These are phyloP conservation scores for Prochilodus magdalenae DNA, from an alignment of 2,113 vertebrate genomes.

Conservation along the genomic window DNA sequence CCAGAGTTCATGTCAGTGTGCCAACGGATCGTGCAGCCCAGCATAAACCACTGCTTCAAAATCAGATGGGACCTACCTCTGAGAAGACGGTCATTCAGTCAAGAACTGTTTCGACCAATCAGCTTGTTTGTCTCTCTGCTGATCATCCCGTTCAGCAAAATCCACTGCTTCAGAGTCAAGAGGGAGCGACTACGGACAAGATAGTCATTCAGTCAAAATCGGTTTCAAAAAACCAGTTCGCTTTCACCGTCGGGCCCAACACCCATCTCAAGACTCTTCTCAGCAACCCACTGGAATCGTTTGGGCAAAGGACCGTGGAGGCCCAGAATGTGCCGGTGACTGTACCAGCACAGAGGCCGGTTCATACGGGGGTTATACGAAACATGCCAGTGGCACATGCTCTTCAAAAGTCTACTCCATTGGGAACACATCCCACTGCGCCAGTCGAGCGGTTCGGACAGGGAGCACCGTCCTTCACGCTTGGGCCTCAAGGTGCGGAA, in stretches of 20 bases:
- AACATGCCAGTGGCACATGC: not conserved
- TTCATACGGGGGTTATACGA: conserved; percentile 6
- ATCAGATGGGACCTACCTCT: not conserved
- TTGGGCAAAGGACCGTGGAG: not conserved
- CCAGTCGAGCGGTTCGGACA: not conserved
- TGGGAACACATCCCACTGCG: not conserved
- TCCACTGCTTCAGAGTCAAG: conserved; percentile 21
- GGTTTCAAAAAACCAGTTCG: conserved; percentile 13
- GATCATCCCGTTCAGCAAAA: conserved; percentile 26
- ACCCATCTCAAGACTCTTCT: conserved; percentile 20
- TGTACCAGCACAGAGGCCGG: conserved; percentile 6
- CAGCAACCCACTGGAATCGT: not conserved
- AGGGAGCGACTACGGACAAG: conserved; percentile 11
- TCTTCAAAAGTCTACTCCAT: conserved; percentile 15
- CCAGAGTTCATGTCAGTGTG: conserved; percentile 21
- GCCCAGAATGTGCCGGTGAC: not conserved
- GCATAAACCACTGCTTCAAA: conserved; percentile 28
- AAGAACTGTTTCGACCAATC: conserved; percentile 7
- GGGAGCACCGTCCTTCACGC: not conserved
- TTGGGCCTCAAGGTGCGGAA: not conserved
- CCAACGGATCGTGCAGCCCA: conserved; percentile 16
- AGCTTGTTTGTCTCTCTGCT: conserved; percentile 4
- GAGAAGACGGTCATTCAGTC: not conserved
- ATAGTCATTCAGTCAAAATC: not conserved
- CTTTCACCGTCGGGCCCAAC: not conserved